Percentiles rank a stretch among this genome's conserved stretches.
phyloP scores from a whole-genome alignment of 2,113 vertebrate species.

The Brachyhypopomus gauderio region DNA sequence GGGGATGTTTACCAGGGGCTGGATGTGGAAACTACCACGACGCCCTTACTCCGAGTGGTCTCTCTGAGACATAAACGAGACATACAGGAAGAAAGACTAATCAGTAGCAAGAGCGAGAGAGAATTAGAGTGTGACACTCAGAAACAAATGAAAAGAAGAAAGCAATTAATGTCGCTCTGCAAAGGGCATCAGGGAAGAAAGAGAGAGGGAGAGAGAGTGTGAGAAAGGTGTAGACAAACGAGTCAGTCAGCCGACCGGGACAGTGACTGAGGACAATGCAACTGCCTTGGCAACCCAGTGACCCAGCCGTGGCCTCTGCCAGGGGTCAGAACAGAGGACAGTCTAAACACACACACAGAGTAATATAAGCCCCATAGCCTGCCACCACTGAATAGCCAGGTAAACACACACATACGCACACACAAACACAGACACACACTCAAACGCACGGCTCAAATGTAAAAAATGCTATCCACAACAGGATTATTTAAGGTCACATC shows the following conservation, averaged over 20 bases:
- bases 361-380: slow-evolving; percentile 43
- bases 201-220: not conserved
- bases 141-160: not conserved
- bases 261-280: slow-evolving; percentile 52
- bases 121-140: not conserved
- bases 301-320: slow-evolving; percentile 58
- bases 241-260: slow-evolving; percentile 23
- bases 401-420: not conserved
- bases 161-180: not conserved
- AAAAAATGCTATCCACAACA: not conserved
- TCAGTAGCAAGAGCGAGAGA: not conserved
- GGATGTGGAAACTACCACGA: slow-evolving; percentile 6
- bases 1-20: slow-evolving; percentile 16
- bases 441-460: not conserved
- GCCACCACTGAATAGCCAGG: not conserved
- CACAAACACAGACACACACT: not conserved
- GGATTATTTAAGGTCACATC: too few species aligned
- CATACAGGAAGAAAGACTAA: not conserved
- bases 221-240: slow-evolving; percentile 18
- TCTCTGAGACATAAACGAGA: not conserved
- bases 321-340: slow-evolving; percentile 62
- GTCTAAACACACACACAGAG: slow-evolving; percentile 51
- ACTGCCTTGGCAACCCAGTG: slow-evolving; percentile 58
- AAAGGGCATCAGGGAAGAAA: not conserved
- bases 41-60: not conserved